These are phyloP conservation scores for Halcyon senegalensis DNA, from an alignment of 2,113 vertebrate species.

Conservation along the genomic window DNA sequence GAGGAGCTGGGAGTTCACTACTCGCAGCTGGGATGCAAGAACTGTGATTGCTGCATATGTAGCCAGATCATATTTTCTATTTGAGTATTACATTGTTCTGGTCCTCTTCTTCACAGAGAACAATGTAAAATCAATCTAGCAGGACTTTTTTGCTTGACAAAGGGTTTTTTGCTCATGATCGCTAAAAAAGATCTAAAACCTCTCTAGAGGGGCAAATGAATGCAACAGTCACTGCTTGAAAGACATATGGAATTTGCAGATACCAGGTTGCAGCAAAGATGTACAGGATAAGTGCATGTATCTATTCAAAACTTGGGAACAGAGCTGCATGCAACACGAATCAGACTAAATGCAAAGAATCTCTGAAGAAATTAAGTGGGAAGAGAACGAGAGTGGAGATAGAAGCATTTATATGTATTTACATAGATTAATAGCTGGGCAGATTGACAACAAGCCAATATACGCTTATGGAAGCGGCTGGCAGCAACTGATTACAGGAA, in stretches of 20 bases:
- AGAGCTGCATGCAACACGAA: neutral
- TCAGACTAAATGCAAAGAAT: neutral
- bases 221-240: neutral
- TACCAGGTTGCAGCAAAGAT: neutral
- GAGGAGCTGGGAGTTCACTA: neutral
- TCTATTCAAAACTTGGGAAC: neutral
- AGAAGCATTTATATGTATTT: slow-evolving; percentile 41
- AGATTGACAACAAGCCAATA: slow-evolving; percentile 27
- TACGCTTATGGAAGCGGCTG: neutral
- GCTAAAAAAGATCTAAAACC: neutral
- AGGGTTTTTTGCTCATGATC: neutral
- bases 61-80: neutral
- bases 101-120: neutral
- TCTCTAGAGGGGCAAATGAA: neutral
- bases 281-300: neutral
- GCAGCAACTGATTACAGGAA: neutral
- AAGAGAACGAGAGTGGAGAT: neutral
- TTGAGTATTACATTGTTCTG: neutral
- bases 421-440: slow-evolving; percentile 13
- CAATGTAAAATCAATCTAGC: neutral
- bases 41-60: neutral
- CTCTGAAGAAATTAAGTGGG: neutral
- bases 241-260: neutral
- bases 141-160: neutral
- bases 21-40: neutral